Evolutionary conservation across 2,888 invertebrate species (phyloP), one percentile per base, ranked within the genome.

Genomic region (Caenorhabditis plicata): DNA sequence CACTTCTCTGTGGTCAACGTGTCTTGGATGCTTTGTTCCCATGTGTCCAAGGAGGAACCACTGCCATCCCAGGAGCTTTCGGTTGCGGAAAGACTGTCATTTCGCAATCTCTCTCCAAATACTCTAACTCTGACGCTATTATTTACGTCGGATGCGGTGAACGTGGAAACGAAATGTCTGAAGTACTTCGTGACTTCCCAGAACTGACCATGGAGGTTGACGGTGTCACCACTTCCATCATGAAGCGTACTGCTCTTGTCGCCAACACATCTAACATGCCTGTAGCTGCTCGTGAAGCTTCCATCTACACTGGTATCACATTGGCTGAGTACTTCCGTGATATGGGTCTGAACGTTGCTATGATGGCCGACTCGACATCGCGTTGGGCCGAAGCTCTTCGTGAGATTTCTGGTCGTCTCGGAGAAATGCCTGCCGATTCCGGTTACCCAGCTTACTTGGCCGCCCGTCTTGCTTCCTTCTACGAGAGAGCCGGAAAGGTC

Each of bases 231-330:
- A 98, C 96, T 83, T 94, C 95, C 74, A 99, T 99, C 85, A 99
- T 99, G 98, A 96, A 95, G 86, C 89, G 98, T 84, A 99, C 98
- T 2, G 91, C 95, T 31, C 86, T 99, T 57, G 98, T 99, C 19
- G 98, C 98, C 80, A 99, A 99, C 85, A 99, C 98, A 26, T 98
- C 96, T 68, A 99, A 99, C 90, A 99, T 99, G 98, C 98, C 98
- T 82, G 98, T 99, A 65, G 98, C 98, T 80, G 98, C 98, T 83
- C 89, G 98, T 84, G 98, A 98, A 85, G 98, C 98, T 61, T 98
- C 96, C 82, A 99, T 98, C 83, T 98, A 98, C 84, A 98, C 98
- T 61, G 93, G 85, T 78, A 99, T 99, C 84, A 99, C 98, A 0
- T 86, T 98, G n/a, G 94, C 96, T 23, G 98, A 99, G 85, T 98